Percentiles rank a stretch among this genome's conserved stretches.
phyloP scores from a whole-genome alignment of 2,113 vertebrate genomes.

The Porphyrio hochstetteri region DNA sequence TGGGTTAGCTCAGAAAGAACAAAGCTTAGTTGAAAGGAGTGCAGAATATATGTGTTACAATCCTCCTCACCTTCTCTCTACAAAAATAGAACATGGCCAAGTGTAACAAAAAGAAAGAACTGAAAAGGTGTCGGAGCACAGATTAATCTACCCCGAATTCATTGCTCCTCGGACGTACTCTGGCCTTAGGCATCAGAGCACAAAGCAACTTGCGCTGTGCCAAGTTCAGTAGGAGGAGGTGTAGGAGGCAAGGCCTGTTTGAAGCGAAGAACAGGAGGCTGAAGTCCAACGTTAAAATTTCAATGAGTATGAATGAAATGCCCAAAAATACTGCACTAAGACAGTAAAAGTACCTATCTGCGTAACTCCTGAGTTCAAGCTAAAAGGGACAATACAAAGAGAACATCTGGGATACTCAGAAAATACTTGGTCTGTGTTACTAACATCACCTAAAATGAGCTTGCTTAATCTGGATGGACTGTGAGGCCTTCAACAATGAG shows the following conservation, averaged over 20 bases:
- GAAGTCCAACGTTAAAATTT: neutral
- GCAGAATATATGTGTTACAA: neutral
- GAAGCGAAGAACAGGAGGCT: neutral
- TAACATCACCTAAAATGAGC: neutral
- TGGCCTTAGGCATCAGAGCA: neutral
- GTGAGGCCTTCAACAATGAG: rapidly evolving
- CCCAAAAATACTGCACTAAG: neutral
- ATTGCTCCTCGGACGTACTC: neutral
- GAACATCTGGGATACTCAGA: neutral
- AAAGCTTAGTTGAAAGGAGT: neutral
- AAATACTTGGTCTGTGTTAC: neutral
- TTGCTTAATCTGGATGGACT: neutral
- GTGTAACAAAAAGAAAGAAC: neutral
- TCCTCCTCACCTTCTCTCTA: neutral
- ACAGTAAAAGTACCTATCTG: neutral
- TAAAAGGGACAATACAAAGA: neutral
- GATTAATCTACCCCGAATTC: neutral
- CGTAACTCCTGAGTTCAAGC: slow-evolving; percentile 30
- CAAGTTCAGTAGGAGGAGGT: neutral
- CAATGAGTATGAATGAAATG: neutral
- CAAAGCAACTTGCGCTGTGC: neutral
- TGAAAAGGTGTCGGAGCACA: neutral
- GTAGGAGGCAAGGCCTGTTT: neutral
- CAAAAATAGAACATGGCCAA: slow-evolving; percentile 10
- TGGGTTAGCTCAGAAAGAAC: neutral